Evolutionary conservation across 2,113 vertebrate species (phyloP), one percentile per base, ranked within the genome.

Genomic region (Platanista minor): DNA sequence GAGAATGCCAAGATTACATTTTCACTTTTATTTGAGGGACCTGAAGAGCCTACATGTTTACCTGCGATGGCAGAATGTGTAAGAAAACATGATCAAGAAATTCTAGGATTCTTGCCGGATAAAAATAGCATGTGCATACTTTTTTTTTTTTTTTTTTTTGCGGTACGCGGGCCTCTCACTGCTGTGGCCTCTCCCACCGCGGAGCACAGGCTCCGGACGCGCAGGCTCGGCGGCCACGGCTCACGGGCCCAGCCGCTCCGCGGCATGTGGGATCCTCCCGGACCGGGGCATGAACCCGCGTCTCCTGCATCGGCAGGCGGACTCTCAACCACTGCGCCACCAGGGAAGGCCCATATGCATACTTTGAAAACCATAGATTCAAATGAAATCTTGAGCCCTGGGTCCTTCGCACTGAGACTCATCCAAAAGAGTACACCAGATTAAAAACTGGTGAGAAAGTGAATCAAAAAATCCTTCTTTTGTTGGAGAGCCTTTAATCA

Each of bases 291-390:
- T n/a, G n/a, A n/a, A n/a, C n/a, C n/a, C n/a, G n/a, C n/a, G n/a
- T n/a, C n/a, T n/a, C n/a, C n/a, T n/a, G n/a, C n/a, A n/a, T n/a
- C n/a, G n/a, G n/a, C n/a, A n/a, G n/a, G n/a, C n/a, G n/a, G n/a
- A n/a, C n/a, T n/a, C n/a, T n/a, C n/a, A n/a, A n/a, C n/a, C n/a
- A n/a, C n/a, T n/a, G n/a, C n/a, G n/a, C n/a, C n/a, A n/a, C n/a
- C n/a, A n/a, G n/a, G n/a, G n/a, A n/a, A n/a, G n/a, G n/a, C n/a
- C n/a, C 86, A 43, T 64, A 85, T 27, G 9, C 9, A 1, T 62
- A 67, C 85, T 93, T 97, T 97, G 86, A 95, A 93, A 95, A 71
- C 10, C 11, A 2, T 93, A 66, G 85, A 94, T 97, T 97, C n/a
- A 93, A 95, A 91, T 46, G 61, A 36, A 85, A 83, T 87, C 74